Evolutionary conservation across 2,888 invertebrate species (phyloP).

Genomic region (Parascotia fuliginaria): DNA sequence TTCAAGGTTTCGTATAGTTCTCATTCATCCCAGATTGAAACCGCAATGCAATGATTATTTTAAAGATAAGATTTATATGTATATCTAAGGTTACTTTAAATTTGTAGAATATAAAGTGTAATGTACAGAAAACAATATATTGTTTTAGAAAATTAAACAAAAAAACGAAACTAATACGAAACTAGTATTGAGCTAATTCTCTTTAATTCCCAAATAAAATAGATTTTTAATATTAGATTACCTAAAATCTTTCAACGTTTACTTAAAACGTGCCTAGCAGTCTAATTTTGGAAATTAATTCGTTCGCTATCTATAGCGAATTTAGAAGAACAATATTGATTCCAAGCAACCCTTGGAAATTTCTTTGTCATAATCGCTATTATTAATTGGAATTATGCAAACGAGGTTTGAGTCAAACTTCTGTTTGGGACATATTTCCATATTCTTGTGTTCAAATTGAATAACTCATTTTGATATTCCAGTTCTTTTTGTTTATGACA

Average conservation of each 20-base stretch:
- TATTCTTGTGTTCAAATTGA: conserved; percentile 27
- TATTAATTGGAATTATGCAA: conserved; percentile 77
- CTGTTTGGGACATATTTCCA: conserved; percentile 49
- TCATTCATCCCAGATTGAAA: conserved; percentile 8
- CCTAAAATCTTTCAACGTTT: too few relatives aligned
- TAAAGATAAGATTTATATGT: too few relatives aligned
- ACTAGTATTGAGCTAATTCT: too few relatives aligned
- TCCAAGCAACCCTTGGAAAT: conserved; percentile 48
- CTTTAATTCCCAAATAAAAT: too few relatives aligned
- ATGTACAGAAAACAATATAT: too few relatives aligned
- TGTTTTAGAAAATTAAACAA: too few relatives aligned
- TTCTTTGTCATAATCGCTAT: conserved; percentile 61
- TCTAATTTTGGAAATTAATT: conserved; percentile 40
- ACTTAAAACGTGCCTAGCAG: too few relatives aligned
- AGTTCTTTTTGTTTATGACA: conserved; percentile 9
- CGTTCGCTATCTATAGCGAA: conserved; percentile 35
- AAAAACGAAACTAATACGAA: too few relatives aligned
- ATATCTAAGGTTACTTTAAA: too few relatives aligned
- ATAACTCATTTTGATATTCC: conserved; percentile 20
- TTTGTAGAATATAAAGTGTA: too few relatives aligned
- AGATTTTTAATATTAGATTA: too few relatives aligned
- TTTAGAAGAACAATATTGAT: conserved; percentile 63
- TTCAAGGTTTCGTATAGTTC: neutral
- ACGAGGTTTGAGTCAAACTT: conserved; percentile 50
- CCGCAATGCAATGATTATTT: too few relatives aligned